Percentiles rank a stretch among this genome's conserved stretches.
These are phyloP conservation scores for Thamnophis sirtalis DNA, from an alignment of 2,113 vertebrate species.

Conservation along the genomic window DNA sequence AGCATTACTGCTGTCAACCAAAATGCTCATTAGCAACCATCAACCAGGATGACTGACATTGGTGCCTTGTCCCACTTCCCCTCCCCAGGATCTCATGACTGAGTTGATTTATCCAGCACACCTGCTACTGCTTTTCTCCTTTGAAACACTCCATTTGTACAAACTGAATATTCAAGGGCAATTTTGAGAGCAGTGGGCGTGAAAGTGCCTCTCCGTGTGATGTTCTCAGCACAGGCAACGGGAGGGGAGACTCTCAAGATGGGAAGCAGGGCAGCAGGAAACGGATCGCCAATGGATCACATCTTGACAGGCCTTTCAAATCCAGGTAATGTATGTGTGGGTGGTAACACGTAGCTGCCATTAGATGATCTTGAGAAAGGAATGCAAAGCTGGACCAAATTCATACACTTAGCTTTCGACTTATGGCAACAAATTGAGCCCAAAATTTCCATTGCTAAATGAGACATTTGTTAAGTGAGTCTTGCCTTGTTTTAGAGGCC, in stretches of 20 bases:
- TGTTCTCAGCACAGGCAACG: background rate
- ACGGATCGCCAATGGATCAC: background rate
- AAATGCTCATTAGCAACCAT: slow-evolving; percentile 21
- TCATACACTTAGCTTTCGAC: background rate
- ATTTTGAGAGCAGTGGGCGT: background rate
- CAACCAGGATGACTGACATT: background rate
- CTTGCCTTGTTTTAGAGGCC: background rate
- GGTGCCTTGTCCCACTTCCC: background rate
- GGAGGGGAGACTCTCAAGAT: background rate
- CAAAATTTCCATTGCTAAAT: background rate
- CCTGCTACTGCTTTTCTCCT: background rate
- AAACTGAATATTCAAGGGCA: background rate
- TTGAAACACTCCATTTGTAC: background rate
- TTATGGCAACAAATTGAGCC: background rate
- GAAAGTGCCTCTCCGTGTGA: background rate
- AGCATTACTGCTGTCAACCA: background rate
- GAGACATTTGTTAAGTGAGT: background rate
- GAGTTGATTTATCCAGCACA: background rate
- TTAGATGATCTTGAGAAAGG: background rate
- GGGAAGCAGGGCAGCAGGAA: background rate
- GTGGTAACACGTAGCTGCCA: background rate
- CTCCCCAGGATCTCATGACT: background rate
- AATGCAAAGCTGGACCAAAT: background rate
- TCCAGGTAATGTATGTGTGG: background rate
- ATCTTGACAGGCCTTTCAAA: background rate